Base-by-base conservation (phyloP, 2,113 vertebrate species). In the Nothobranchius kuhntae region DNA sequence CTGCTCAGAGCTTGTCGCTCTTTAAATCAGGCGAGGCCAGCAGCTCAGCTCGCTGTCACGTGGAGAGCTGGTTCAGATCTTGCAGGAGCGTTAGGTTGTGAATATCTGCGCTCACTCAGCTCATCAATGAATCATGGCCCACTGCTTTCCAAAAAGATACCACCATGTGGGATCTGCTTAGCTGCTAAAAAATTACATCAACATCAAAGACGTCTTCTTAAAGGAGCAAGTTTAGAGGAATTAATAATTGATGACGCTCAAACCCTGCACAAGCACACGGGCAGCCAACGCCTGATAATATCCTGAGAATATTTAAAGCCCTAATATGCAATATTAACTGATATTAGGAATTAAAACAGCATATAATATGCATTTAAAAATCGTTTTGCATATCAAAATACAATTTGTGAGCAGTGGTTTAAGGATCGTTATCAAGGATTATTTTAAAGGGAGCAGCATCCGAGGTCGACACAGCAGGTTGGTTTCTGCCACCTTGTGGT, bases 141-240 rank as follows among this genome's bases (percentile, higher is more conserved):
- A 4, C 78, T 82, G 80, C 81, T 80, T 80, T 84, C 77, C 74
- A 11, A 82, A 61, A 82, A 85, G 85, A 83, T 73, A 80, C 82
- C 76, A 73, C 80, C 59, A 57, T 75, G 75, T 75, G 77, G 80
- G 84, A 84, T 87, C 82, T 91, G 89, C 88, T 86, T 85, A 82
- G 83, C 81, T 68, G 44, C 75, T 86, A 73, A 83, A 85, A 91
- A 90, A 90, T 86, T 91, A 88, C 87, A 90, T 73, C 83, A 77
- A 91, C 88, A 92, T 92, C 88, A 91, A 92, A 92, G 89, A 86
- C 78, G 68, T 73, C 61, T 80, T 84, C 82, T 86, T 90, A 89
- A 91, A 87, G 90, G 91, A 87, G 89, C 84, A 86, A 92, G 86
- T 92, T 92, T 91, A 90, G 82, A 80, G 80, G 40, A 86, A 91